phyloP scores from a whole-genome alignment of 2,888 invertebrate species.

The Sarcophaga subvicina region DNA sequence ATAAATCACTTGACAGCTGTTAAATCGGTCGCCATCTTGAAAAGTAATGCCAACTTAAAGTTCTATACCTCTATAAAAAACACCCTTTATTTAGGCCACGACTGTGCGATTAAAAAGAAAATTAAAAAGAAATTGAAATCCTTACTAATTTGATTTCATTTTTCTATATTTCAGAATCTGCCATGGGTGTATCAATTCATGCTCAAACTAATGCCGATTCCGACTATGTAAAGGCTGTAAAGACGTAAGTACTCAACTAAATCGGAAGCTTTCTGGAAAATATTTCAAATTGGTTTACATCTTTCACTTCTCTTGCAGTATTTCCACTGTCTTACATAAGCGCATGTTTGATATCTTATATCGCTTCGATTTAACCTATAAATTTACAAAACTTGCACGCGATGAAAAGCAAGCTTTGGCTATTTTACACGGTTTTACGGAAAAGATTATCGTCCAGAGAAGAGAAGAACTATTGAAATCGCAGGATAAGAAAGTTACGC shows the following conservation, averaged over 20 bases:
- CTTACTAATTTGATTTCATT: conserved; percentile 4
- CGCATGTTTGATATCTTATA: conserved; percentile 80
- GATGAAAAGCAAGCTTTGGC: conserved; percentile 82
- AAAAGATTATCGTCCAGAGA: conserved; percentile 83
- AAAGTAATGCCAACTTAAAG: too few species aligned
- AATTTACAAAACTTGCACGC: conserved; percentile 84
- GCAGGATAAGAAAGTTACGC: conserved; percentile 31
- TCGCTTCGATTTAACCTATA: conserved; percentile 79
- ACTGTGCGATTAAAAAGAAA: neutral
- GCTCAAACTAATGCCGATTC: conserved; percentile 88
- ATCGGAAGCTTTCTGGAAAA: neutral
- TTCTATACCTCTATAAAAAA: too few species aligned
- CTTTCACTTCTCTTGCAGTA: conserved; percentile 69
- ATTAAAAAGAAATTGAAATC: neutral
- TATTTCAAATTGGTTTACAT: neutral
- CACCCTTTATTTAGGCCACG: too few species aligned
- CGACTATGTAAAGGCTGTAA: conserved; percentile 89
- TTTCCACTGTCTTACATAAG: conserved; percentile 79
- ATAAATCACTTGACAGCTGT: too few species aligned
- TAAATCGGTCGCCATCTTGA: too few species aligned
- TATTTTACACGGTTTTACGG: conserved; percentile 83
- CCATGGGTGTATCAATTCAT: conserved; percentile 90
- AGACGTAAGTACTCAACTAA: conserved; percentile 83
- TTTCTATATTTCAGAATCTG: conserved; percentile 86
- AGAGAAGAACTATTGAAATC: conserved; percentile 78